These are phyloP conservation scores for Pollenia angustigena DNA, from an alignment of 2,888 invertebrate genomes.

Conservation along the genomic window DNA sequence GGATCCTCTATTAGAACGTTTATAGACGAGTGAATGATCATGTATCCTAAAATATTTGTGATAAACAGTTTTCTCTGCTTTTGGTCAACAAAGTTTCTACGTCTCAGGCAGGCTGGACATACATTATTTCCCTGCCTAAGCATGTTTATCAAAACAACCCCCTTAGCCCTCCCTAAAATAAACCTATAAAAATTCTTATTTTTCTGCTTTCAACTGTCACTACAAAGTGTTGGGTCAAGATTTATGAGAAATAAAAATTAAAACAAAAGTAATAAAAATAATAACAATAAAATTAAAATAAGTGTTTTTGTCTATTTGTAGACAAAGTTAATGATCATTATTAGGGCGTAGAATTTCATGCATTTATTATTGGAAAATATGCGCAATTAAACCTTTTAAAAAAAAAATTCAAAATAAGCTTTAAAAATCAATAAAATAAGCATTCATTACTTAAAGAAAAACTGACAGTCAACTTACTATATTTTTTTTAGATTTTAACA, in stretches of 20 bases:
- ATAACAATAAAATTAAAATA: neutral
- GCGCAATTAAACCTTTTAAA: too few relatives aligned
- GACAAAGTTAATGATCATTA: too few relatives aligned
- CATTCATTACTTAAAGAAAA: too few relatives aligned
- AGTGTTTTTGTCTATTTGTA: too few relatives aligned
- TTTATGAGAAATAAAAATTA: slow-evolving; percentile 14
- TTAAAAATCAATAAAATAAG: too few relatives aligned
- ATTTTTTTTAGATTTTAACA: too few relatives aligned
- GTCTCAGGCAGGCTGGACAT: slow-evolving; percentile 1
- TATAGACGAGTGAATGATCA: neutral
- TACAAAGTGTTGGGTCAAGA: slow-evolving; percentile 25
- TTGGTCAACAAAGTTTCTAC: neutral
- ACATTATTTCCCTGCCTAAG: neutral
- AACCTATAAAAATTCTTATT: slow-evolving; percentile 12
- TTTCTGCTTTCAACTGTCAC: slow-evolving; percentile 31
- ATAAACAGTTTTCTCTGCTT: too few relatives aligned
- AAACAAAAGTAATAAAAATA: slow-evolving; percentile 10
- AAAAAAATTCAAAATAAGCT: too few relatives aligned
- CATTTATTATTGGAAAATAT: too few relatives aligned
- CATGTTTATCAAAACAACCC: neutral
- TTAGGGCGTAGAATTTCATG: too few relatives aligned
- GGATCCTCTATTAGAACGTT: slow-evolving; percentile 9
- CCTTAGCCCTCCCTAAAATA: neutral
- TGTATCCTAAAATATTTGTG: slow-evolving; percentile 30
- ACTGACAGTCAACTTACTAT: too few relatives aligned